Evolutionary conservation across 2,113 vertebrate genomes (phyloP).

Genomic region (Atlantisia rogersi): DNA sequence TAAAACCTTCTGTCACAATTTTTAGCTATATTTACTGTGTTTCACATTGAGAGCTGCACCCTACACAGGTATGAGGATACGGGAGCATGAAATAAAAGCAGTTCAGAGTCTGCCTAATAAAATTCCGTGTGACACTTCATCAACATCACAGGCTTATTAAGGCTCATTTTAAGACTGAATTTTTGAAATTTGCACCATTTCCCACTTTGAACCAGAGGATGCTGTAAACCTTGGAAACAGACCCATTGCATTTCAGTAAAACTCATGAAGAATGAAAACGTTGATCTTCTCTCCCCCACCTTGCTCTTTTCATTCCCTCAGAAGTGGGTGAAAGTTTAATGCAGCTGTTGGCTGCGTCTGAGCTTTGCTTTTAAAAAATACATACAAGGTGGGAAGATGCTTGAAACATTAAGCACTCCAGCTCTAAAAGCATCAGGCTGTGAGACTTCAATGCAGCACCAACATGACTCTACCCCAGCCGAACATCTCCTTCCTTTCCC

Average conservation of each 20-base stretch:
- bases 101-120: background rate
- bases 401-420: background rate
- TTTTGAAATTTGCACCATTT: background rate
- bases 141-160: conserved; percentile 10
- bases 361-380: background rate
- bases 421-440: background rate
- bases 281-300: background rate
- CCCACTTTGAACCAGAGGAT: background rate
- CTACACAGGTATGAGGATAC: background rate
- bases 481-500: background rate
- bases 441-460: background rate
- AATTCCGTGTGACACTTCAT: conserved; percentile 28
- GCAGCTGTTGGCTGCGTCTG: background rate
- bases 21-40: background rate
- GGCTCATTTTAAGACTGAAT: conserved; percentile 3
- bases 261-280: background rate
- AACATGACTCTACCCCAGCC: background rate
- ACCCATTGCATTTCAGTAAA: background rate
- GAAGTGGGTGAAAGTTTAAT: background rate
- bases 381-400: background rate
- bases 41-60: background rate
- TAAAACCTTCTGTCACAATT: background rate
- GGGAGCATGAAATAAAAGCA: background rate
- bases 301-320: background rate
- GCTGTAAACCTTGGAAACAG: background rate